A percentile compares a stretch with the other conserved stretches of the same genome.
Conservation (phyloP, 2,113 vertebrate species). For the Ursus arctos region DNA sequence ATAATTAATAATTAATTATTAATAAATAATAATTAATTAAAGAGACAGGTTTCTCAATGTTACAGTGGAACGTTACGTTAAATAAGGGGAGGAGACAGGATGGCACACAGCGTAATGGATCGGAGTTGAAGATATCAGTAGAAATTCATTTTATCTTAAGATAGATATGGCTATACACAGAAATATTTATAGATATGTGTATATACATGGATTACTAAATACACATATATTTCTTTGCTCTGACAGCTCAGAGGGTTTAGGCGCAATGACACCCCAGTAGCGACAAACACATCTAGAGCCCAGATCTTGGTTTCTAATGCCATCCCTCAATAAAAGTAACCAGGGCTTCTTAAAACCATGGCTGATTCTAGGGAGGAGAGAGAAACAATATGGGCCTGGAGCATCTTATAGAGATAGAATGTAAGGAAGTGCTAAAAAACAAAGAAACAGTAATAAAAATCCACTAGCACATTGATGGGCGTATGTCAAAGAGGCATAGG, state of each 20-base stretch:
- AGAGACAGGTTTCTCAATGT: neutral
- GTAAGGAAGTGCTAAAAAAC: neutral
- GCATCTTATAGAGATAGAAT: neutral
- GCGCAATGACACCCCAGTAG: neutral
- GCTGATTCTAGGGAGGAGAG: neutral
- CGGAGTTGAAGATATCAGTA: neutral
- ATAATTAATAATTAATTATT: too few relatives aligned
- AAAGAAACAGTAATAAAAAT: neutral
- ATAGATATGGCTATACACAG: neutral
- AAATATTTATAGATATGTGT: neutral
- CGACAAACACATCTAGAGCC: neutral
- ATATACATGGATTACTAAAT: neutral
- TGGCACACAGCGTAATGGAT: neutral
- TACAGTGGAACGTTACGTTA: neutral
- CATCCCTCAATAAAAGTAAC: neutral
- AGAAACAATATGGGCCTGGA: neutral
- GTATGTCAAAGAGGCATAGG: rapidly evolving
- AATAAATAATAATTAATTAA: too few relatives aligned
- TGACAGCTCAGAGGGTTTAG: neutral
- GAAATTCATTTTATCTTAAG: neutral
- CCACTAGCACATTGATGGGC: rapidly evolving
- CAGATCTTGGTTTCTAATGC: neutral
- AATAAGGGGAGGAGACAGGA: neutral
- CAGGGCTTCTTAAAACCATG: neutral
- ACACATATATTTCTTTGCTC: neutral